These are phyloP conservation scores for Turnix velox DNA, from an alignment of 2,113 vertebrate genomes.

Conservation along the genomic window DNA sequence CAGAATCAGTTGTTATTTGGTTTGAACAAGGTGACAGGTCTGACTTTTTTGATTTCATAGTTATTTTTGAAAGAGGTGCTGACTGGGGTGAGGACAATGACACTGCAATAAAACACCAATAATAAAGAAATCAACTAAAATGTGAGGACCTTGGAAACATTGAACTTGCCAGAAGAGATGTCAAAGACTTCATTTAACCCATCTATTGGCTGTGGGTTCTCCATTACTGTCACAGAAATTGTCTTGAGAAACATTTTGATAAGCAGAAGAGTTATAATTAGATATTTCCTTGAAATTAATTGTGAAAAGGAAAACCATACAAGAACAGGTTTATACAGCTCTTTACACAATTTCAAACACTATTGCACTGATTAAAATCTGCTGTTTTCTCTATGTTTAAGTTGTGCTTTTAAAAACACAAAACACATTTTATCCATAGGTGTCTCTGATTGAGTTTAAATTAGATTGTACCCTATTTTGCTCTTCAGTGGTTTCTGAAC, in stretches of 20 bases:
- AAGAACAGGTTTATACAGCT: not conserved
- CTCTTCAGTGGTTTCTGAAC: not conserved
- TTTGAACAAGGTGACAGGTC: not conserved
- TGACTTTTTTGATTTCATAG: not conserved
- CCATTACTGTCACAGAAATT: not conserved
- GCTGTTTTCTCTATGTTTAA: not conserved
- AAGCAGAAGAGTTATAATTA: not conserved
- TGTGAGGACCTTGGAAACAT: not conserved
- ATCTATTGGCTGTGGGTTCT: not conserved
- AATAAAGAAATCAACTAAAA: not conserved
- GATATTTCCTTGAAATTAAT: not conserved
- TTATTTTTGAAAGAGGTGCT: not conserved
- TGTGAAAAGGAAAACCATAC: not conserved
- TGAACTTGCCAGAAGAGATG: not conserved
- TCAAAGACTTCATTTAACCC: conserved; percentile 9
- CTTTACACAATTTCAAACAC: not conserved
- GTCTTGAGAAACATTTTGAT: not conserved
- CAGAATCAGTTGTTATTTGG: not conserved
- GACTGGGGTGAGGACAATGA: not conserved
- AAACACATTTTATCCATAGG: not conserved
- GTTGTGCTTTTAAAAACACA: not conserved
- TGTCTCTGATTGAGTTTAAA: not conserved
- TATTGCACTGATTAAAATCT: not conserved
- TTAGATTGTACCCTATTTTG: not conserved
- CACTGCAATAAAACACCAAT: not conserved